phyloP scores from a whole-genome alignment of 2,888 invertebrate genomes.

The Philaethria dido region DNA sequence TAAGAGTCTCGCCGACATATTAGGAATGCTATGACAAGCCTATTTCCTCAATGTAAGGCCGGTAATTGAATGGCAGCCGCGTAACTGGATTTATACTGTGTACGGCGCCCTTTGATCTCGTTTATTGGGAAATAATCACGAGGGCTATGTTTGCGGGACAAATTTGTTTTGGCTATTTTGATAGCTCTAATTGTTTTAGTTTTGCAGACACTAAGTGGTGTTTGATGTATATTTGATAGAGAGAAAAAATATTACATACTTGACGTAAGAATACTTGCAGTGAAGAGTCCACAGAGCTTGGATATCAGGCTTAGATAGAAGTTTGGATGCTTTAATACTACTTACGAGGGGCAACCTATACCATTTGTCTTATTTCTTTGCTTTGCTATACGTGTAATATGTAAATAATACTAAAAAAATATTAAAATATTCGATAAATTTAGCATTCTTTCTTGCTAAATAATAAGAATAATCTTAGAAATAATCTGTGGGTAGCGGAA shows the following conservation, averaged over 20 bases:
- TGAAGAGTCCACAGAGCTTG: neutral
- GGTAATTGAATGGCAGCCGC: slow-evolving; percentile 37
- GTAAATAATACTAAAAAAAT: no score
- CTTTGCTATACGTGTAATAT: no score
- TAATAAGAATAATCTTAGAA: no score
- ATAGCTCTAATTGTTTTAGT: slow-evolving; percentile 24
- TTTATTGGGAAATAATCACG: slow-evolving; percentile 39
- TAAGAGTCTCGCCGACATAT: slow-evolving; percentile 48
- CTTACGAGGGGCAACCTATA: neutral
- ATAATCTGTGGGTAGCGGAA: no score
- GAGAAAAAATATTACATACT: neutral
- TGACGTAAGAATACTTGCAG: neutral
- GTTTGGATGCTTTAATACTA: neutral
- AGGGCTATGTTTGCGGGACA: slow-evolving; percentile 21
- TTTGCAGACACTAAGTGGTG: neutral
- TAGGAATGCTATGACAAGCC: slow-evolving; percentile 33
- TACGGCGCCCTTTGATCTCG: slow-evolving; percentile 37
- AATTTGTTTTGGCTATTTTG: slow-evolving; percentile 33
- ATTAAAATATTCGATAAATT: no score
- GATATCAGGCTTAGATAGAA: neutral
- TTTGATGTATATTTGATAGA: neutral
- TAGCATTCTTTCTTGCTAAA: no score
- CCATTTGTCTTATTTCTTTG: neutral
- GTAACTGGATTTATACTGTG: slow-evolving; percentile 31
- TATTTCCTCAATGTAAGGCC: slow-evolving; percentile 35